These are phyloP conservation scores for Stylophora pistillata DNA, from an alignment of 64 coral and sea anemone species.

Conservation along the genomic window DNA sequence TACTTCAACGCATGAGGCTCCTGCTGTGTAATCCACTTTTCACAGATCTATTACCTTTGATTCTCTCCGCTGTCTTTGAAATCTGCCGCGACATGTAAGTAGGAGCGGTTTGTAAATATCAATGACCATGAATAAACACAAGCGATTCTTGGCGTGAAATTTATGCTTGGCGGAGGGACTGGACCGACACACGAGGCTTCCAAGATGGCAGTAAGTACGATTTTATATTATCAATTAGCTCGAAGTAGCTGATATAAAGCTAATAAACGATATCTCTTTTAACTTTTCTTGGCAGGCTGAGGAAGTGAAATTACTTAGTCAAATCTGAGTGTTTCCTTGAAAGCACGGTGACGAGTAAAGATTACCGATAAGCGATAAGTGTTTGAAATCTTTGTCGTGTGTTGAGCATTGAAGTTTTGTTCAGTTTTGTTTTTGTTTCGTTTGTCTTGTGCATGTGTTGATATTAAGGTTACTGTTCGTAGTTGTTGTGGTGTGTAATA, in stretches of 20 bases:
- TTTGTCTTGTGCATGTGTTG: neutral
- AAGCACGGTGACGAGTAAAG: slow-evolving; percentile 15
- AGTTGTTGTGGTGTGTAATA: neutral
- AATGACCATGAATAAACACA: no score
- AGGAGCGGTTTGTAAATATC: no score
- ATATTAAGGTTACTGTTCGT: neutral
- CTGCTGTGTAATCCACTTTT: no score
- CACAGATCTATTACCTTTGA: no score
- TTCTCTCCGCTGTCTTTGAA: no score
- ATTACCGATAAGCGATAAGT: slow-evolving; percentile 32
- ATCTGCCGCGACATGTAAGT: no score
- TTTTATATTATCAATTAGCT: neutral
- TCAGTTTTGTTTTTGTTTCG: neutral
- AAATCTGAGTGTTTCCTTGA: slow-evolving; percentile 42
- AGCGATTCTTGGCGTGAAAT: neutral
- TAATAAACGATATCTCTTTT: neutral
- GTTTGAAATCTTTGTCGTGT: neutral
- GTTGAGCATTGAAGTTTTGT: neutral
- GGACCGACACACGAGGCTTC: slow-evolving; percentile 16
- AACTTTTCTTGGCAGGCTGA: neutral
- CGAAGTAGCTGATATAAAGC: neutral
- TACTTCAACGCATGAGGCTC: neutral
- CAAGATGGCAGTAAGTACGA: slow-evolving; percentile 26
- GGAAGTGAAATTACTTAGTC: slow-evolving; percentile 22
- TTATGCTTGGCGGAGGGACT: neutral